Percentiles rank a stretch among this genome's conserved stretches.
Conservation (phyloP, 2,888 invertebrate genomes). For the Drosophila eohydei region DNA sequence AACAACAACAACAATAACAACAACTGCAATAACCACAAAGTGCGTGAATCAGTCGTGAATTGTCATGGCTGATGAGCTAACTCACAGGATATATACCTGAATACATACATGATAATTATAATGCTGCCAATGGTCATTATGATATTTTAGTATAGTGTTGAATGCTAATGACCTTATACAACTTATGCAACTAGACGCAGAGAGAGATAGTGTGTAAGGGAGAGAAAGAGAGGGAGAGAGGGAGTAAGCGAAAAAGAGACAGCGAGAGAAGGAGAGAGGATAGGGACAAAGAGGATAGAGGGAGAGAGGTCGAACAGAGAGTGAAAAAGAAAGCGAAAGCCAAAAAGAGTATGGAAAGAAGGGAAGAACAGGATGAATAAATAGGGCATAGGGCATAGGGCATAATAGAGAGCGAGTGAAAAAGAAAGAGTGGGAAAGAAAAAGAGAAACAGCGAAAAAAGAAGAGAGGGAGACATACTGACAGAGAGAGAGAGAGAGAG, state of each 20-base stretch:
- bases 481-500: too few relatives aligned
- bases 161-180: slow-evolving; percentile 17
- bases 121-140: slow-evolving; percentile 18
- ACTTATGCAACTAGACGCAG: background rate
- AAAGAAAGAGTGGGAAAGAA: too few relatives aligned
- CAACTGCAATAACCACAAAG: slow-evolving; percentile 34
- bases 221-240: background rate
- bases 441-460: too few relatives aligned
- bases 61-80: slow-evolving; percentile 35
- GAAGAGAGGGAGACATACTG: too few relatives aligned
- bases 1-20: slow-evolving; percentile 29
- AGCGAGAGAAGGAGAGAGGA: background rate
- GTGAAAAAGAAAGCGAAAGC: too few relatives aligned
- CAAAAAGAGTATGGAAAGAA: too few relatives aligned
- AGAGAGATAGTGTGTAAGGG: background rate
- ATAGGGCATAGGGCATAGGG: too few relatives aligned
- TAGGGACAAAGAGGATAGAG: background rate
- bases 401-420: too few relatives aligned
- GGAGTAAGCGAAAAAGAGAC: background rate
- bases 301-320: background rate
- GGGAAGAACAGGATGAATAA: too few relatives aligned
- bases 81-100: slow-evolving; percentile 13
- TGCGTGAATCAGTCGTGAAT: slow-evolving; percentile 37
- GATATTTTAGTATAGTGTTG: slow-evolving; percentile 20
- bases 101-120: slow-evolving; percentile 15